Conservation (phyloP, 2,888 invertebrate species). For the Venusia cambrica region DNA sequence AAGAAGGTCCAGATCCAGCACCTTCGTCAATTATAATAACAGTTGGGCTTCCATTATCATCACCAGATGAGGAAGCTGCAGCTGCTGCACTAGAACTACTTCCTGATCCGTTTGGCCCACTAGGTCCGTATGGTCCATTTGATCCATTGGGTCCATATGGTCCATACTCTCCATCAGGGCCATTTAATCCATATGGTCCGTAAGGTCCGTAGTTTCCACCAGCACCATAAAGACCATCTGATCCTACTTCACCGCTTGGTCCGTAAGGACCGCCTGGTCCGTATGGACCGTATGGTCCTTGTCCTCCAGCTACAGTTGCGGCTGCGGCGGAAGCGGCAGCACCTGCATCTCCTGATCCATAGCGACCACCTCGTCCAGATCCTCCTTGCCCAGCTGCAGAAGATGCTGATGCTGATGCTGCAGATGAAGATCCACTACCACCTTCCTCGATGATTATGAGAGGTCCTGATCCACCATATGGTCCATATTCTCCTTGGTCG, state of each 20-base stretch:
- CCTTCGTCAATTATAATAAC: constrained; percentile 1
- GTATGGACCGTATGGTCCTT: no score
- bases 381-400: not conserved
- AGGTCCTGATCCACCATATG: no score
- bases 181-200: no score
- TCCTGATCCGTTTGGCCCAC: constrained; percentile 1
- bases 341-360: no score
- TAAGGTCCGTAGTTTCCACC: no score
- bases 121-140: constrained; percentile 13
- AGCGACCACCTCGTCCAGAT: constrained; percentile 16
- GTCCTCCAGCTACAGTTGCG: constrained; percentile 13
- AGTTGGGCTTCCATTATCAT: not conserved
- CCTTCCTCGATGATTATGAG: no score
- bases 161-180: not conserved
- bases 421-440: not conserved
- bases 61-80: no score
- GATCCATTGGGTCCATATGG: not conserved
- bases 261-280: no score
- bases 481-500: constrained; percentile 10
- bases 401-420: no score
- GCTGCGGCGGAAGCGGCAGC: constrained; percentile 22
- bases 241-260: no score
- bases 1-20: constrained; percentile 7
- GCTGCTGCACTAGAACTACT: no score
- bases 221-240: constrained; percentile 14